Conservation (phyloP, 1,140 invertebrate species). For the Coptotermes formosanus region DNA sequence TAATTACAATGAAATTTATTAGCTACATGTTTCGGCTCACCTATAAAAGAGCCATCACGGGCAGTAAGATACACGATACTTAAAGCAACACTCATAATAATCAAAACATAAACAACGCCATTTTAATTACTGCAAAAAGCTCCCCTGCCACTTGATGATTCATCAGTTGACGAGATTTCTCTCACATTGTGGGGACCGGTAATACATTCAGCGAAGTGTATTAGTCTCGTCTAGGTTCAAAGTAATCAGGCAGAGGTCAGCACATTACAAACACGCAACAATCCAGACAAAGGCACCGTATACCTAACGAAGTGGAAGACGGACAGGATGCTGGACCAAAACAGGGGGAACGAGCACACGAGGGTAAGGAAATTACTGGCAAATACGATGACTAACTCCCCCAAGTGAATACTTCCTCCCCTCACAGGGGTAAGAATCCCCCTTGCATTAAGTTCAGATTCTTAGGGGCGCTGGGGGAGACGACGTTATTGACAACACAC, state of each 20-base stretch:
- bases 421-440: neutral
- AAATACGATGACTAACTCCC: conserved; percentile 18
- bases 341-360: neutral
- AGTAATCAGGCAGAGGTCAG: neutral
- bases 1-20: too few relatives aligned
- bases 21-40: too few relatives aligned
- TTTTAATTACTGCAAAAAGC: neutral
- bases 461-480: neutral
- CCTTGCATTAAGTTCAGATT: neutral
- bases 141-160: neutral
- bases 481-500: neutral
- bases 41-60: too few relatives aligned
- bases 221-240: neutral
- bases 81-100: too few relatives aligned
- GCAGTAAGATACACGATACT: too few relatives aligned
- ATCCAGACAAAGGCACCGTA: neutral
- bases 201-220: neutral
- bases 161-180: neutral
- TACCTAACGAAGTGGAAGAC: conserved; percentile 9
- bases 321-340: neutral
- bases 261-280: conserved; percentile 7
- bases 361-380: neutral
- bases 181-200: neutral
- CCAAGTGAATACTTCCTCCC: conserved; percentile 8
- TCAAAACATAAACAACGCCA: neutral